Base-by-base conservation (phyloP, 2,113 vertebrate species). In the Alethe diademata region DNA sequence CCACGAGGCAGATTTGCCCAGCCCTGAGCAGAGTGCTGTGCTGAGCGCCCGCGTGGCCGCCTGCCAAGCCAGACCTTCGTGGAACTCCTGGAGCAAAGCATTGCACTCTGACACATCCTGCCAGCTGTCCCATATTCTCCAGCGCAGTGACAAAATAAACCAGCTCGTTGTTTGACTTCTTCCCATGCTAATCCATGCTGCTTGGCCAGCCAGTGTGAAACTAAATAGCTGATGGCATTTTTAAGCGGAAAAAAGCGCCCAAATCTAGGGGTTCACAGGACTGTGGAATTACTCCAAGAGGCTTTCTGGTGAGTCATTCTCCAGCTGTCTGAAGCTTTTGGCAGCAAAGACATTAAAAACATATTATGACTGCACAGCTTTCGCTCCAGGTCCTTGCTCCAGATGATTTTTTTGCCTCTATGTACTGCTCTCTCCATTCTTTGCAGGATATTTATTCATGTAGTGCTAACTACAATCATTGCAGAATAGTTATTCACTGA, bases 301-400 rank as follows among this genome's bases (percentile, higher is more conserved):
- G 71, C 40, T 72, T 88, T 96, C 43, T 74, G 89, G 83, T 92
- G 87, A 88, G 51, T 79, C 45, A 93, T 93, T 94, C 80, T 38
- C 36, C 80, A 96, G 84, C 26, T 84, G 87, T 50, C 78, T 81
- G 47, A 92, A 92, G 76, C 60, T 76, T 93, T 74, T 73, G 73
- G 73, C 79, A 86, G 71, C 60, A 91, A 90, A 94, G 35, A 51
- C 58, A 91, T 91, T 58, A 92, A 87, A 71, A 95, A 69, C 28
- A 29, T 38, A 57, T 78, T 75, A 88, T 1, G 7, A 87, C 28
- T 28, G 12, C 83, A 84, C 42, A 62, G 78, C 20, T 86, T 91
- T 69, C 1, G 1, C 60, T 73, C 33, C 15, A 26, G 54, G 33
- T 38, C 75, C 25, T 65, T 69, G 25, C 25, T 88, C 38, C 45